Percentiles rank a stretch among this genome's conserved stretches.
These are phyloP conservation scores for Cheilosia vulpina DNA, from an alignment of 2,888 invertebrate genomes.

Conservation along the genomic window DNA sequence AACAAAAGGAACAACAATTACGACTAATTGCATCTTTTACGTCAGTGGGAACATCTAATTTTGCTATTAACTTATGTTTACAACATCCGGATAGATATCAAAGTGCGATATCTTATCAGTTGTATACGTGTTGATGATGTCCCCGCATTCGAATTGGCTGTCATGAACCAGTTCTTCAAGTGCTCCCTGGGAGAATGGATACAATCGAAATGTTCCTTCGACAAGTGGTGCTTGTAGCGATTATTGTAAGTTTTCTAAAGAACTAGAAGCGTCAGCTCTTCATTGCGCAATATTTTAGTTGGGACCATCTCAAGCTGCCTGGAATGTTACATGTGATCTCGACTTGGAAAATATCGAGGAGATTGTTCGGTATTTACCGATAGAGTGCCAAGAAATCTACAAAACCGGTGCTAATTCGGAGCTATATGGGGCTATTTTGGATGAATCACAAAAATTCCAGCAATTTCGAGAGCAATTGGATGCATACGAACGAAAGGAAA, in stretches of 20 bases:
- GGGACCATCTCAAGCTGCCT: constrained; percentile 21
- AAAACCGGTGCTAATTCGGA: constrained; percentile 8
- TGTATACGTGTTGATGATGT: background rate
- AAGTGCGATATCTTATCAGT: constrained; percentile 38
- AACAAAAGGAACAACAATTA: constrained; percentile 44
- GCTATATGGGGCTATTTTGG: constrained; percentile 32
- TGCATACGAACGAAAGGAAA: constrained; percentile 4
- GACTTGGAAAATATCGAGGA: constrained; percentile 45
- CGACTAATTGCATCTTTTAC: background rate
- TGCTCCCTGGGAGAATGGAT: background rate
- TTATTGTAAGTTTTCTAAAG: constrained; percentile 36
- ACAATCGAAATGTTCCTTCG: background rate
- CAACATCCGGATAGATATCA: background rate
- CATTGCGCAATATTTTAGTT: constrained; percentile 10
- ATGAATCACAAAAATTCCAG: constrained; percentile 30
- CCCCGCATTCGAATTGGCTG: constrained; percentile 1
- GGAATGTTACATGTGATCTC: constrained; percentile 62
- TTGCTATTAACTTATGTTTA: background rate
- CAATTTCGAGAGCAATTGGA: constrained; percentile 26
- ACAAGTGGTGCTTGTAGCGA: background rate
- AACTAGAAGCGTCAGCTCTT: background rate
- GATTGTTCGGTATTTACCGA: constrained; percentile 44
- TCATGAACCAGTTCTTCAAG: constrained; percentile 7
- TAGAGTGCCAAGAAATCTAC: constrained; percentile 47
- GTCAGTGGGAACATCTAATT: background rate